These are phyloP conservation scores for Stichopus chloronotus DNA, from an alignment of 35 echinoderm and acorn worm species.

Conservation along the genomic window DNA sequence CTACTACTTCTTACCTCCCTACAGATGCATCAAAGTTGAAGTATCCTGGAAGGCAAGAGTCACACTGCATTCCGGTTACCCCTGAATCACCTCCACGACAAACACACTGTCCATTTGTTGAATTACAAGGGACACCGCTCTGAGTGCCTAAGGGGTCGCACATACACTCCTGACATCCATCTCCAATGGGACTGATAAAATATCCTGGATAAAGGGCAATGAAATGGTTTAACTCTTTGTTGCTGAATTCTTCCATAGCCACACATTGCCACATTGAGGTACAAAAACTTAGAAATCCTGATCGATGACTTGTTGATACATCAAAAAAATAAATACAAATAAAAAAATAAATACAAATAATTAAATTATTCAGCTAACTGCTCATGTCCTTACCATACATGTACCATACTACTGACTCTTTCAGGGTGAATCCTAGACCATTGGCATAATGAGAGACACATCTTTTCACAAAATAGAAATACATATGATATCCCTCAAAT, in stretches of 20 bases:
- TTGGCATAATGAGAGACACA: too few species aligned
- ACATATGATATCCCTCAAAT: too few species aligned
- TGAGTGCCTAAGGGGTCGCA: constrained; percentile 70
- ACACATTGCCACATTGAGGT: too few species aligned
- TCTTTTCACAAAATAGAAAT: too few species aligned
- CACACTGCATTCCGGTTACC: constrained; percentile 83
- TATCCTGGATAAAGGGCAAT: constrained; percentile 42
- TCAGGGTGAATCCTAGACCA: too few species aligned
- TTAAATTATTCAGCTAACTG: too few species aligned
- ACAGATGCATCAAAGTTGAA: constrained; percentile 76
- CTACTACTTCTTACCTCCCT: constrained; percentile 65
- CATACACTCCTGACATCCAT: constrained; percentile 80
- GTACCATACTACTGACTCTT: too few species aligned
- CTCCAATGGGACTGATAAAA: constrained; percentile 46
- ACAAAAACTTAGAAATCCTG: too few species aligned
- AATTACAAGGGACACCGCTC: constrained; percentile 57
- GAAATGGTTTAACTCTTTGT: not conserved
- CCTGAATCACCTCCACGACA: constrained; percentile 69
- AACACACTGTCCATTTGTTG: constrained; percentile 81
- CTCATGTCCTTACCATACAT: too few species aligned
- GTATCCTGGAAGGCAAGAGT: constrained; percentile 80
- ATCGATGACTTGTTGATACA: not conserved
- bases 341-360: too few species aligned
- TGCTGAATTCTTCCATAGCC: too few species aligned
- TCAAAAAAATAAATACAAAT: not conserved